Evolutionary conservation across 1,140 invertebrate species (phyloP).

Genomic region (Bombus impatiens): DNA sequence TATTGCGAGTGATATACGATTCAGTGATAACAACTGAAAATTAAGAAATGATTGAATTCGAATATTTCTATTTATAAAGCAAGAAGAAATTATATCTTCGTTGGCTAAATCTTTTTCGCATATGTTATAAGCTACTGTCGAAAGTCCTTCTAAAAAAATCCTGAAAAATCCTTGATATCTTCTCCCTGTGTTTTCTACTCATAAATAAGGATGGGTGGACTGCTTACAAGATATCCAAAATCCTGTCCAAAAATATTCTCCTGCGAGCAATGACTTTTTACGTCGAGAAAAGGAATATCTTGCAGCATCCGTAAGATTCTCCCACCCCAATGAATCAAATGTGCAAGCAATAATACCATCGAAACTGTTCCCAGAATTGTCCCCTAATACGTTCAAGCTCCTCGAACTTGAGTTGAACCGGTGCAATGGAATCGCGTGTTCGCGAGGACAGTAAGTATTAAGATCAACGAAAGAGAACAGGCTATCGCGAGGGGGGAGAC

Average conservation of each 20-base stretch:
- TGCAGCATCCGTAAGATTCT: neutral
- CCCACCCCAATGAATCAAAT: neutral
- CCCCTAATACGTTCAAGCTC: neutral
- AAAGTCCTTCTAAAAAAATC: accelerated
- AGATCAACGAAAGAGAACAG: neutral
- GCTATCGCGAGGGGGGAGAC: constrained; percentile 10
- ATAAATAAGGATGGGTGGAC: neutral
- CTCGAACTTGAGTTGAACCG: neutral
- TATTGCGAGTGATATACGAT: too few species aligned
- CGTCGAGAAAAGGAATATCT: neutral
- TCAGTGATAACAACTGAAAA: too few species aligned
- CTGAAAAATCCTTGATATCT: neutral
- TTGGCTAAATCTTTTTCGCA: too few species aligned
- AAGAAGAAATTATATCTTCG: too few species aligned
- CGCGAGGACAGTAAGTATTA: neutral
- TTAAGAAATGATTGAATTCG: too few species aligned
- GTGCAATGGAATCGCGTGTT: neutral
- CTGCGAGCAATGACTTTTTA: too few species aligned
- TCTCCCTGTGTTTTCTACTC: neutral
- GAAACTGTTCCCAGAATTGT: neutral
- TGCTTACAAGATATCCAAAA: neutral
- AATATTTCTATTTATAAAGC: too few species aligned
- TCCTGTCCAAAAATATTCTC: neutral
- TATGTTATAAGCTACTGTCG: too few species aligned
- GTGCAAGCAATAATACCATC: neutral